These are phyloP conservation scores for Nesometra sesokonis DNA, from an alignment of 35 echinoderm and acorn worm species.

Conservation along the genomic window DNA sequence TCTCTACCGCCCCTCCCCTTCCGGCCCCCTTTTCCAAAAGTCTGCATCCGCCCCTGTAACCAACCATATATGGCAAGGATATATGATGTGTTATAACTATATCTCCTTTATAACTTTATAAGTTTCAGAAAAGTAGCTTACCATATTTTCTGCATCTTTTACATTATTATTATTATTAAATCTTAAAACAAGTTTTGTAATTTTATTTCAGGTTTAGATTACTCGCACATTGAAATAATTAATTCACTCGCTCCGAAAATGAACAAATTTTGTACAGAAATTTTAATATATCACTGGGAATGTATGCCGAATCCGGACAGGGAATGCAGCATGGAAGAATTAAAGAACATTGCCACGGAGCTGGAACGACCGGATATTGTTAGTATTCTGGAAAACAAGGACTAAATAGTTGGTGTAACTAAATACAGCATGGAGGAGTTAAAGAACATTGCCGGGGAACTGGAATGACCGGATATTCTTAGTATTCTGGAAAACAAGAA, in stretches of 20 bases:
- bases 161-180: too few relatives aligned
- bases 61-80: too few relatives aligned
- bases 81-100: too few relatives aligned
- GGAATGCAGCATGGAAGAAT: not conserved
- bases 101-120: too few relatives aligned
- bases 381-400: not conserved
- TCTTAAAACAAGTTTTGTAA: not conserved
- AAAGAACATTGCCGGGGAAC: not conserved
- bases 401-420: too few relatives aligned
- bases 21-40: too few relatives aligned
- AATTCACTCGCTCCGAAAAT: not conserved
- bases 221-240: not conserved
- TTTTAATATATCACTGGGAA: not conserved
- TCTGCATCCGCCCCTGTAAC: too few relatives aligned
- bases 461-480: not conserved
- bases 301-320: not conserved
- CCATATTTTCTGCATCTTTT: too few relatives aligned
- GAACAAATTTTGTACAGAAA: not conserved
- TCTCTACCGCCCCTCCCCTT: too few relatives aligned
- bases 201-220: not conserved
- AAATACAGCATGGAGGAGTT: not conserved
- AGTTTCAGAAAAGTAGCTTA: too few relatives aligned
- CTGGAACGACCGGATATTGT: not conserved
- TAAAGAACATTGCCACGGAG: not conserved
- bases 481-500: not conserved